Evolutionary conservation across 2,888 invertebrate genomes (phyloP), one percentile per base, ranked within the genome.

Genomic region (Cancer borealis): DNA sequence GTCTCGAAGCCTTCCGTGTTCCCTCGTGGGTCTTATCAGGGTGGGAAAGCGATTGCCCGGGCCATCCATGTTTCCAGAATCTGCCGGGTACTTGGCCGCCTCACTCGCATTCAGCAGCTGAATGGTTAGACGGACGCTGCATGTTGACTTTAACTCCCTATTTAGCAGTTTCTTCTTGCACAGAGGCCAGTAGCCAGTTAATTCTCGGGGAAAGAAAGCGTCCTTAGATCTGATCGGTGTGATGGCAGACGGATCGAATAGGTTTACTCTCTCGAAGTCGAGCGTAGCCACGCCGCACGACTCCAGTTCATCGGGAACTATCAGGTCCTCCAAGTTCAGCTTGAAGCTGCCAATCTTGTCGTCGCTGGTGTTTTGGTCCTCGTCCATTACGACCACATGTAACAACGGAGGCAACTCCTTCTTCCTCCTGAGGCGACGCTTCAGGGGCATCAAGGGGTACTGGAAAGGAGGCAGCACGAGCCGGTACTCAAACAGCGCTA

Each of bases 401-500:
- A 88, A 39, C 3, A 26, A 39, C 1, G 88, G 88, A 4, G 30
- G 88, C 88, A 17, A 5, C 49, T 12, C 12, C 49, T 12, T 49
- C 10, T 6, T 49, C 10, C 49, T 6, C 49, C 39, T 39, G 39
- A 39, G 39, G 39, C 46, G 12, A 6, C 39, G 4, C 14, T 12
- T 39, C 14, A 10, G 14, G 14, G 14, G 39, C 45, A 6, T 3
- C 45, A 26, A 5, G 1, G 88, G 39, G 10, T 39, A 6, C 45
- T 5, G 17, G 45, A 88, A 39, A 26, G 39, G 88, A 10, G 88
- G 88, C 88, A 88, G 45, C 88, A 88, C 88, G n/a, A 88, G 39
- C 12, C 88, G 88, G 88, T 88, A 88, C 39, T 88, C 45, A 39
- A 88, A 88, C n/a, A 88, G 88, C 45, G 88, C 88, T 21, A 26